Percentiles rank a stretch among this genome's conserved stretches.
These are phyloP conservation scores for Tipula unca DNA, from an alignment of 2,888 invertebrate genomes.

Conservation along the genomic window DNA sequence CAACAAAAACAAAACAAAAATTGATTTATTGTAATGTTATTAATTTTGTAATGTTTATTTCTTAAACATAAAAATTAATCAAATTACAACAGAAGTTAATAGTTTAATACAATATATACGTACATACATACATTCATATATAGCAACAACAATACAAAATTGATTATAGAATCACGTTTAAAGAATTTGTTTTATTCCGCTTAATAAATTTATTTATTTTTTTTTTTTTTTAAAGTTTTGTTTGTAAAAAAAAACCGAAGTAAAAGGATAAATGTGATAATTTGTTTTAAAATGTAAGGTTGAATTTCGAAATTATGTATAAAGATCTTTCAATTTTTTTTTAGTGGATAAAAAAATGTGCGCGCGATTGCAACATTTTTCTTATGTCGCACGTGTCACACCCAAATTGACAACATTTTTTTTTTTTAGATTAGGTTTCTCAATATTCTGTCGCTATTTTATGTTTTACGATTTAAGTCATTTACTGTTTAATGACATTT, in stretches of 20 bases:
- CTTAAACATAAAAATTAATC: conserved; percentile 14
- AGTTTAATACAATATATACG: not conserved
- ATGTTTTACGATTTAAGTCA: not conserved
- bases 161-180: conserved; percentile 14
- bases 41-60: not conserved
- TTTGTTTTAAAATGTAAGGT: conserved; percentile 14
- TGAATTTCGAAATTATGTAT: not conserved
- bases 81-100: conserved; percentile 14
- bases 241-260: not conserved
- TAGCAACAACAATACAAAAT: not conserved
- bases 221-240: not conserved
- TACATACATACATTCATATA: not conserved
- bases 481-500: too few species aligned
- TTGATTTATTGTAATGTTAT: conserved; percentile 14
- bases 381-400: not conserved
- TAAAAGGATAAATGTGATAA: conserved; percentile 14
- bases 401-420: not conserved
- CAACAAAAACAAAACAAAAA: not conserved
- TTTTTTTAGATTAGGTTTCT: not conserved
- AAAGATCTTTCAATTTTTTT: not conserved
- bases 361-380: not conserved
- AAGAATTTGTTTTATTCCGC: conserved; percentile 2
- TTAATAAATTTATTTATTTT: not conserved
- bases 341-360: not conserved
- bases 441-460: not conserved